These are phyloP conservation scores for Ciconia boyciana DNA, from an alignment of 2,113 vertebrate genomes.

Conservation along the genomic window DNA sequence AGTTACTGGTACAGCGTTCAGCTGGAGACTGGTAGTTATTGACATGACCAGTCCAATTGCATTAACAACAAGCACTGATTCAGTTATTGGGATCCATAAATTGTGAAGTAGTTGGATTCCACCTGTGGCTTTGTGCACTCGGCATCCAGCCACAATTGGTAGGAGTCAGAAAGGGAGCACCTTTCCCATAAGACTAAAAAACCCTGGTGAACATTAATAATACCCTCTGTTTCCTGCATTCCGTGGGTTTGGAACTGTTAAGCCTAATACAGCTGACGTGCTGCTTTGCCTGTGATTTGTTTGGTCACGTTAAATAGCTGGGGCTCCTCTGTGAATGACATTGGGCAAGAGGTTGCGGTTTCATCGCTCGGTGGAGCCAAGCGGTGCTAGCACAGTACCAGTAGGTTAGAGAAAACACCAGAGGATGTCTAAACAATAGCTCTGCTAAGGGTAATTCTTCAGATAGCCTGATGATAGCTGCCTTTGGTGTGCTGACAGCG, in stretches of 20 bases:
- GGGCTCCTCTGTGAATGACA: neutral
- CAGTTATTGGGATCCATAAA: neutral
- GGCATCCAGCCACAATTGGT: constrained; percentile 45
- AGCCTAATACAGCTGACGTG: constrained; percentile 7
- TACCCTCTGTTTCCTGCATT: constrained; percentile 34
- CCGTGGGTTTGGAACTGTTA: constrained; percentile 34
- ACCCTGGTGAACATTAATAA: constrained; percentile 65
- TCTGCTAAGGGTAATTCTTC: neutral
- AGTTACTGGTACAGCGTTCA: neutral
- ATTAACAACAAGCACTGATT: neutral
- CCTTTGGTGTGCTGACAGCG: neutral
- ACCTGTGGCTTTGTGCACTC: constrained; percentile 60
- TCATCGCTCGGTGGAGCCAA: neutral
- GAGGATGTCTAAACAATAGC: neutral
- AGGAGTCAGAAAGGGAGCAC: constrained; percentile 54
- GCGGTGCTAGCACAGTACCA: neutral
- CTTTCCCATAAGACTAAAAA: constrained; percentile 51
- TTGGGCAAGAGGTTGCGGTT: neutral
- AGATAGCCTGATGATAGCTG: neutral
- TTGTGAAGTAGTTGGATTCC: constrained; percentile 43
- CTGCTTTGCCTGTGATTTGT: neutral
- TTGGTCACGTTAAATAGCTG: neutral
- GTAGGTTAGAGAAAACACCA: neutral
- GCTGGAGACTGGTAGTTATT: neutral
- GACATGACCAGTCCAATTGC: neutral